Conservation (phyloP, 2,888 invertebrate species). For the Andrena fulva region DNA sequence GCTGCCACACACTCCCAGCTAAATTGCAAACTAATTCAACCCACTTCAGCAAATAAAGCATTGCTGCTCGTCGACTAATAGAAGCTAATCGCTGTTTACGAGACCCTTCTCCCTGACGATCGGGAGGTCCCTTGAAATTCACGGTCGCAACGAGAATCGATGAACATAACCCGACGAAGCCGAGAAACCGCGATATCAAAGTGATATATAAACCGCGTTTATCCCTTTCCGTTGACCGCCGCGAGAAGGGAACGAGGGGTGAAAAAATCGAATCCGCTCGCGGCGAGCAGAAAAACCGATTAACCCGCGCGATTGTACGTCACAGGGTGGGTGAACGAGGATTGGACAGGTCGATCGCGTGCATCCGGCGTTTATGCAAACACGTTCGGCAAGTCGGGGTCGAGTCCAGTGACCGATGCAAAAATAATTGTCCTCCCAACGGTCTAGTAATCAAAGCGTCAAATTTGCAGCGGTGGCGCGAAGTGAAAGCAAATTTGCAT, state of each 20-base stretch:
- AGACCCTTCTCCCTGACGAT: background rate
- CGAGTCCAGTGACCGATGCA: conserved; percentile 38
- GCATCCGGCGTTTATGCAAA: conserved; percentile 47
- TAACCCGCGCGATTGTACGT: conserved; percentile 50
- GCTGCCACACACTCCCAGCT: too few relatives aligned
- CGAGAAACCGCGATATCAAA: conserved; percentile 1
- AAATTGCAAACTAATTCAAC: background rate
- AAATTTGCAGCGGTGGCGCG: conserved; percentile 49
- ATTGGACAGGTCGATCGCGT: conserved; percentile 52
- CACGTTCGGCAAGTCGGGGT: conserved; percentile 26
- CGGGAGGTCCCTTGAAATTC: conserved; percentile 9
- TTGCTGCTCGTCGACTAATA: conserved; percentile 4
- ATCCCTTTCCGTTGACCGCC: conserved; percentile 4
- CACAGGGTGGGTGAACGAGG: conserved; percentile 19
- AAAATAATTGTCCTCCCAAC: conserved; percentile 59
- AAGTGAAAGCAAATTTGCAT: conserved; percentile 65
- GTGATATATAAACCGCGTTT: conserved; percentile 3
- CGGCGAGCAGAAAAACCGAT: conserved; percentile 44
- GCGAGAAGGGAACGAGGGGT: background rate
- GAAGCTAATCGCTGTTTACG: background rate
- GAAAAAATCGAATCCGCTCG: conserved; percentile 6
- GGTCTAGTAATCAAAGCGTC: conserved; percentile 66
- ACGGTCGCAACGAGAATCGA: conserved; percentile 11
- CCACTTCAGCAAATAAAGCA: background rate
- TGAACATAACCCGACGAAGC: conserved; percentile 11